These are phyloP conservation scores for Taenaris catops DNA, from an alignment of 2,888 invertebrate genomes.

Conservation along the genomic window DNA sequence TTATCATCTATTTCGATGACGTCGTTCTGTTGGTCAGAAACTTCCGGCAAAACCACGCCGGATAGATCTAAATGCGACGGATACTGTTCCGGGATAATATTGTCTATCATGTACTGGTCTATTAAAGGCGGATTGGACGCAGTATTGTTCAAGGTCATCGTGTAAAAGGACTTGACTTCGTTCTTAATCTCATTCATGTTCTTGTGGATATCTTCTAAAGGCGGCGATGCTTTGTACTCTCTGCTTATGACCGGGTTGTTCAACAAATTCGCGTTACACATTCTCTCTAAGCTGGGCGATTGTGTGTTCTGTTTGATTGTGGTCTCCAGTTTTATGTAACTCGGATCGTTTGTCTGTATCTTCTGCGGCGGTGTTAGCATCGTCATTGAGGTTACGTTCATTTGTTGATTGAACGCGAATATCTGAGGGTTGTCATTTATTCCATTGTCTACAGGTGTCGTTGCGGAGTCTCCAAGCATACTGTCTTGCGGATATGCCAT, in stretches of 20 bases:
- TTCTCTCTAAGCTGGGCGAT: slow-evolving; percentile 62
- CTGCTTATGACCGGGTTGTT: slow-evolving; percentile 47
- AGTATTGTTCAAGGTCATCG: slow-evolving; percentile 41
- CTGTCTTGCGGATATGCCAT: slow-evolving; percentile 56
- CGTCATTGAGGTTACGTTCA: slow-evolving; percentile 57
- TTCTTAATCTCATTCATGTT: slow-evolving; percentile 69
- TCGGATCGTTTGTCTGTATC: slow-evolving; percentile 58
- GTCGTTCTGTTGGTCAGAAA: slow-evolving; percentile 54
- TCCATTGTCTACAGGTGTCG: slow-evolving; percentile 51
- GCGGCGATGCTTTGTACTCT: slow-evolving; percentile 70
- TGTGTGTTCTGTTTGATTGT: slow-evolving; percentile 71
- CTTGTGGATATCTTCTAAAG: slow-evolving; percentile 65
- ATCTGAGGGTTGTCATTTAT: slow-evolving; percentile 51
- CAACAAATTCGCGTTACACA: slow-evolving; percentile 63
- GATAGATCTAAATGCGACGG: slow-evolving; percentile 56
- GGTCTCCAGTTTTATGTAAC: slow-evolving; percentile 69
- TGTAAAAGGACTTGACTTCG: slow-evolving; percentile 67
- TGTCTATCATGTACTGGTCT: slow-evolving; percentile 66
- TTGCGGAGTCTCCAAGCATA: slow-evolving; percentile 46
- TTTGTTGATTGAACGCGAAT: slow-evolving; percentile 63
- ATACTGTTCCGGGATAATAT: slow-evolving; percentile 64
- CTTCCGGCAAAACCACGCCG: slow-evolving; percentile 49
- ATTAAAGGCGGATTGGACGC: slow-evolving; percentile 51
- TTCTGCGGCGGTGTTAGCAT: slow-evolving; percentile 59
- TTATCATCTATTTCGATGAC: slow-evolving; percentile 73